Conservation (phyloP, 2,113 vertebrate genomes). For the Lophura nycthemera region DNA sequence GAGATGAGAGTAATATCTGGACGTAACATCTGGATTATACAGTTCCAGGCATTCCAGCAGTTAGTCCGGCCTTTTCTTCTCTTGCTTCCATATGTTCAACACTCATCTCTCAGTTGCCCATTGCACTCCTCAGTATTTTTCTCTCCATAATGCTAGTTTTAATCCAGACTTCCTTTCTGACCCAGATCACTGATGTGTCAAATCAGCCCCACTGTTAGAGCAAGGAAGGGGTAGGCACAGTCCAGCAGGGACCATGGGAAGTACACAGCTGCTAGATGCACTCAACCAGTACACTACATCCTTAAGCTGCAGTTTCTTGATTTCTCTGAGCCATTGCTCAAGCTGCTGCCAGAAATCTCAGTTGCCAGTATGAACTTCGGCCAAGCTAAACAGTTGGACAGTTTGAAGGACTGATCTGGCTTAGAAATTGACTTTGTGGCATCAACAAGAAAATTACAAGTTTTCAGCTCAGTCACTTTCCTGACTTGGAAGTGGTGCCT, state of each 20-base stretch:
- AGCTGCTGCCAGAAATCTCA: not conserved
- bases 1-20: not conserved
- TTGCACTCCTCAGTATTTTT: not conserved
- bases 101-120: not conserved
- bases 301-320: not conserved
- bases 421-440: not conserved
- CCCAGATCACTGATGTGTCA: fast-evolving
- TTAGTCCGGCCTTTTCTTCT: no score
- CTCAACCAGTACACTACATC: not conserved
- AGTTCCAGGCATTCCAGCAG: not conserved
- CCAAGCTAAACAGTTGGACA: not conserved
- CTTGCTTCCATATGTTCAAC: not conserved
- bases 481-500: not conserved
- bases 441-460: not conserved
- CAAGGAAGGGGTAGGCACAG: not conserved
- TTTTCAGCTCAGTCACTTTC: not conserved
- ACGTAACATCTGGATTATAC: not conserved
- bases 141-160: fast-evolving
- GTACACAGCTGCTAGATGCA: not conserved
- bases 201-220: not conserved
- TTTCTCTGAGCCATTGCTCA: not conserved
- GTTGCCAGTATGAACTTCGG: not conserved
- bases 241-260: not conserved
- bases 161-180: not conserved
- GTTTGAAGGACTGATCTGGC: not conserved